phyloP scores from a whole-genome alignment of 2,797 vertebrate species.

The Halcyon badia region DNA sequence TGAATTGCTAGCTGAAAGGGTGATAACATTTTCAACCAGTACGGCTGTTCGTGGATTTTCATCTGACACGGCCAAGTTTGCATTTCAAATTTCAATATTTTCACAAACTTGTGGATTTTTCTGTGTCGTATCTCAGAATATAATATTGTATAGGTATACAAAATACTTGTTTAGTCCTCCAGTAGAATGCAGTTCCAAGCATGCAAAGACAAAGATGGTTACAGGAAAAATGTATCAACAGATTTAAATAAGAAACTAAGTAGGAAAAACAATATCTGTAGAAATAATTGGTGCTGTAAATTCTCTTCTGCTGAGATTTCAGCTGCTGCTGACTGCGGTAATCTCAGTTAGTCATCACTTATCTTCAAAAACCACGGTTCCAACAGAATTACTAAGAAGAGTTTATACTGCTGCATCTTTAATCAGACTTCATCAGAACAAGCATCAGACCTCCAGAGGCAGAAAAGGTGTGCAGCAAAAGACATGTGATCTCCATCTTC shows the following conservation, averaged over 20 bases:
- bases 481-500: not conserved
- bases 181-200: not conserved
- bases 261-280: not conserved
- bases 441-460: not conserved
- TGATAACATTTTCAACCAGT: not conserved
- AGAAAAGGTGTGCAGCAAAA: not conserved
- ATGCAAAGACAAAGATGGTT: not conserved
- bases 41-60: not conserved
- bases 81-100: not conserved
- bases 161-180: not conserved
- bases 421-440: not conserved
- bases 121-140: not conserved
- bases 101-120: not conserved
- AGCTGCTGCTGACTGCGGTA: not conserved
- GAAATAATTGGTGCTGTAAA: not conserved
- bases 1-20: not conserved
- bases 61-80: not conserved
- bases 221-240: not conserved
- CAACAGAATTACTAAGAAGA: not conserved
- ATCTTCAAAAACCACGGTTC: not conserved
- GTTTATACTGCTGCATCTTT: not conserved
- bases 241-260: not conserved
- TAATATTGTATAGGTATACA: not conserved
- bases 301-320: not conserved
- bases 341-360: not conserved